Conservation (phyloP, 2,113 vertebrate genomes). For the Elaphurus davidianus region DNA sequence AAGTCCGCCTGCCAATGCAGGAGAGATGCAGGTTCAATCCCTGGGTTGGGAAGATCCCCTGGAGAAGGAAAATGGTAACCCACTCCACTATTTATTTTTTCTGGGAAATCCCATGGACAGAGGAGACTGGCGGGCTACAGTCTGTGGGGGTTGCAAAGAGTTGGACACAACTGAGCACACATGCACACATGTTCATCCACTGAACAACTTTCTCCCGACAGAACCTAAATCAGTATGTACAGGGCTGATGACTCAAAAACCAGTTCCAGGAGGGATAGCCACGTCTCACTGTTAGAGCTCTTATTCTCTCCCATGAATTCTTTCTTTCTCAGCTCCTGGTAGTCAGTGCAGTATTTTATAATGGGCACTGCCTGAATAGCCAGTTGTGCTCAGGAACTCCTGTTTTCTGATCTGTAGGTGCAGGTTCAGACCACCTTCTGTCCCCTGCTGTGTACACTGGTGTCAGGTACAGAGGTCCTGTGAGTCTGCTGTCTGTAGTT, state of each 20-base stretch:
- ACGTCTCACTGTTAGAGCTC: not conserved
- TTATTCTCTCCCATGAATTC: not conserved
- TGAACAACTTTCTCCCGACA: not conserved
- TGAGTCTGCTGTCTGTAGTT: not conserved
- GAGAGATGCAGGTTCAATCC: not conserved
- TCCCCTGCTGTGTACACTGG: not conserved
- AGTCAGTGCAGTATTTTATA: not conserved
- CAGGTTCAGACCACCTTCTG: not conserved
- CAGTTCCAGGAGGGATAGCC: not conserved
- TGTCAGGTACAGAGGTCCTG: not conserved
- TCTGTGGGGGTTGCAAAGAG: not conserved
- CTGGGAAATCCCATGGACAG: not conserved
- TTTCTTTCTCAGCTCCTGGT: not conserved
- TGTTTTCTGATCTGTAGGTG: not conserved
- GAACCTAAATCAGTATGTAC: not conserved
- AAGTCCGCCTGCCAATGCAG: fast-evolving
- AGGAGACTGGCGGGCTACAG: not conserved
- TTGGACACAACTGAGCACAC: not conserved
- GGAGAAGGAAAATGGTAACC: not conserved
- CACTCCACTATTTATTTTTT: not conserved
- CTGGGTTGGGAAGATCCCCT: not conserved
- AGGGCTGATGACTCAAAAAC: not conserved
- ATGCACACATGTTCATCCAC: not conserved
- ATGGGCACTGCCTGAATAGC: not conserved
- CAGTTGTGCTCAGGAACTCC: not conserved